A percentile compares a stretch with the other conserved stretches of the same genome.
Evolutionary conservation across 2,888 invertebrate species (phyloP).

Genomic region (Xylota sylvarum): DNA sequence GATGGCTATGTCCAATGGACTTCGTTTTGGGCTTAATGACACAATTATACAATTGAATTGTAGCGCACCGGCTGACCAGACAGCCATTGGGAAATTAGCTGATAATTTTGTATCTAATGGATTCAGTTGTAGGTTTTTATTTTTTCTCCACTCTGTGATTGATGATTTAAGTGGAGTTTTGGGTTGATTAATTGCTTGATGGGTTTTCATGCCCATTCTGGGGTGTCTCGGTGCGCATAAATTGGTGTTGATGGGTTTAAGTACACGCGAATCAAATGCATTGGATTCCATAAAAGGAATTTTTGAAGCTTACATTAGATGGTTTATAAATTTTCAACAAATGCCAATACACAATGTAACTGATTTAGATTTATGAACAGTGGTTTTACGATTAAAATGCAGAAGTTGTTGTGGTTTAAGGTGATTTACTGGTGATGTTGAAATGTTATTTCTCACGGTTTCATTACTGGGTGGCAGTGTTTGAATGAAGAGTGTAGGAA

Average conservation of each 20-base stretch:
- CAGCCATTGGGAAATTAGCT: conserved; percentile 41
- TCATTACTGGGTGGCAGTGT: conserved; percentile 1
- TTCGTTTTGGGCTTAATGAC: conserved; percentile 38
- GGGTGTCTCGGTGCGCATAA: conserved; percentile 51
- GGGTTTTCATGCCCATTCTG: conserved; percentile 58
- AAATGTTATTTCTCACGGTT: conserved; percentile 34
- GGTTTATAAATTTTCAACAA: conserved; percentile 32
- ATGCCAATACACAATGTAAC: conserved; percentile 15
- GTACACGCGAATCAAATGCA: conserved; percentile 37
- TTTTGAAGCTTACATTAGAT: conserved; percentile 28
- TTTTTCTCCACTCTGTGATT: conserved; percentile 20
- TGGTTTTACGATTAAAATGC: conserved; percentile 15
- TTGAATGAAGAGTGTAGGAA: background rate
- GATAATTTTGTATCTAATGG: conserved; percentile 47
- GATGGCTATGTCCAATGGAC: conserved; percentile 15
- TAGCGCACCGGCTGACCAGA: conserved; percentile 8
- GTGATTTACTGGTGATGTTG: conserved; percentile 15
- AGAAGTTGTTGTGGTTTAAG: conserved; percentile 13
- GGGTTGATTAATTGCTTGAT: conserved; percentile 64
- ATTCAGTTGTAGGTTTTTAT: conserved; percentile 4
- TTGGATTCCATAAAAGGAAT: conserved; percentile 45
- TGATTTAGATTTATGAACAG: conserved; percentile 30
- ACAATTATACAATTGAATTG: conserved; percentile 53
- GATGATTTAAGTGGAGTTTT: conserved; percentile 45
- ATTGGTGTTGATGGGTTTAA: conserved; percentile 53